Evolutionary conservation across 2,888 invertebrate genomes (phyloP).

Genomic region (Oxystoma pomonae): DNA sequence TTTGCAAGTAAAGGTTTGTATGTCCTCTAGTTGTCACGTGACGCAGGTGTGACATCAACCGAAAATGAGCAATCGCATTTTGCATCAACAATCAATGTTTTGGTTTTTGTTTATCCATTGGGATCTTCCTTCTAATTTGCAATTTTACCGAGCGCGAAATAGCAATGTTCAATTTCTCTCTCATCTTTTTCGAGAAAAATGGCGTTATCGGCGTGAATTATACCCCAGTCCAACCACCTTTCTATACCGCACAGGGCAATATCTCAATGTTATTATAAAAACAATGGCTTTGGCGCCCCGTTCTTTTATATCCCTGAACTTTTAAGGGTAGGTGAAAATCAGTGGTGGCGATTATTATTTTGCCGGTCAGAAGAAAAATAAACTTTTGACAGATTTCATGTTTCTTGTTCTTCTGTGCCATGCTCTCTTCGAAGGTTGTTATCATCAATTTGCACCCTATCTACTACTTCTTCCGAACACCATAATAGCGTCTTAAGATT

Average conservation of each 20-base stretch:
- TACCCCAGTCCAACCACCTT: slow-evolving; percentile 45
- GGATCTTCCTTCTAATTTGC: not conserved
- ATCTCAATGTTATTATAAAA: slow-evolving; percentile 48
- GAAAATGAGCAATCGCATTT: too few relatives aligned
- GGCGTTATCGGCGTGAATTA: slow-evolving; percentile 39
- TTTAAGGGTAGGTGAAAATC: slow-evolving; percentile 19
- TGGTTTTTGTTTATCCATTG: too few relatives aligned
- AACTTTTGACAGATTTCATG: too few relatives aligned
- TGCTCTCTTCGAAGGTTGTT: too few relatives aligned
- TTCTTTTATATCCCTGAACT: slow-evolving; percentile 29
- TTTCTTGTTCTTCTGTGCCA: too few relatives aligned
- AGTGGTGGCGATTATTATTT: slow-evolving; percentile 22
- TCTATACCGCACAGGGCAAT: slow-evolving; percentile 46
- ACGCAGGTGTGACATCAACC: too few relatives aligned
- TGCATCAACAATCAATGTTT: too few relatives aligned
- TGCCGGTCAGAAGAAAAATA: slow-evolving; percentile 22
- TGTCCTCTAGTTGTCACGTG: too few relatives aligned
- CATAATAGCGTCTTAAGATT: too few relatives aligned
- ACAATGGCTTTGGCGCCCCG: slow-evolving; percentile 30
- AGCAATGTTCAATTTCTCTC: slow-evolving; percentile 42
- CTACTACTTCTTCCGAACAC: too few relatives aligned
- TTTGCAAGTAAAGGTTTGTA: too few relatives aligned
- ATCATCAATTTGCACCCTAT: too few relatives aligned
- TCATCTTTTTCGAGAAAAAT: not conserved
- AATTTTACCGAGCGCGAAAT: slow-evolving; percentile 17